These are phyloP conservation scores for Exephanes ischioxanthus DNA, from an alignment of 2,888 invertebrate genomes.

Conservation along the genomic window DNA sequence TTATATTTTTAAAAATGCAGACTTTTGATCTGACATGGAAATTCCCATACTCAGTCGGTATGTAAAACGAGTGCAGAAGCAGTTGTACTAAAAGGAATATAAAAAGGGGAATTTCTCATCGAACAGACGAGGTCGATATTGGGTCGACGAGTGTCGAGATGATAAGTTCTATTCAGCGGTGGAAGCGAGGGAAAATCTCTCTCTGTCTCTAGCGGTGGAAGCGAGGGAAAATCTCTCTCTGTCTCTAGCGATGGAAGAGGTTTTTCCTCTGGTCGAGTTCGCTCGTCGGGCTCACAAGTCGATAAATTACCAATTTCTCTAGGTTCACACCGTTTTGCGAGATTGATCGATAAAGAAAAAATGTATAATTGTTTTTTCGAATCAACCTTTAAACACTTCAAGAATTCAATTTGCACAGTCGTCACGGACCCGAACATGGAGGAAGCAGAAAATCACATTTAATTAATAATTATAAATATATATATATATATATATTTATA, in stretches of 20 bases:
- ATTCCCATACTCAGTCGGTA: neutral
- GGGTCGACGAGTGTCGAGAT: conserved; percentile 43
- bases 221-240: neutral
- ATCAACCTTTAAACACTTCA: too few species aligned
- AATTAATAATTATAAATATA: too few species aligned
- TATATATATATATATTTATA: too few species aligned
- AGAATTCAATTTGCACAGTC: too few species aligned
- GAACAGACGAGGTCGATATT: conserved; percentile 4
- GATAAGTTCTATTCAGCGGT: conserved; percentile 27
- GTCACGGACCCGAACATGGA: too few species aligned
- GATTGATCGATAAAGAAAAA: too few species aligned
- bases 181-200: neutral
- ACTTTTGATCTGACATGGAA: neutral
- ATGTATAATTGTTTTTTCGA: too few species aligned
- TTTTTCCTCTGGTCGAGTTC: conserved; percentile 10
- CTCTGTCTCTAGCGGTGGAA: neutral
- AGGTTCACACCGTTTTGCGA: too few species aligned
- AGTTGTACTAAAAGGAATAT: neutral
- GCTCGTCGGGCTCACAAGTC: conserved; percentile 44
- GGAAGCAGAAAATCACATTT: too few species aligned
- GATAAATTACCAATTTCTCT: too few species aligned
- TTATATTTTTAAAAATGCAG: too few species aligned
- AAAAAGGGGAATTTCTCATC: neutral
- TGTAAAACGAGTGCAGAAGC: neutral
- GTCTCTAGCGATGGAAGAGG: neutral